Evolutionary conservation across 2,797 vertebrate genomes (phyloP), one percentile per base, ranked within the genome.

Genomic region (Enteromius argenteus): DNA sequence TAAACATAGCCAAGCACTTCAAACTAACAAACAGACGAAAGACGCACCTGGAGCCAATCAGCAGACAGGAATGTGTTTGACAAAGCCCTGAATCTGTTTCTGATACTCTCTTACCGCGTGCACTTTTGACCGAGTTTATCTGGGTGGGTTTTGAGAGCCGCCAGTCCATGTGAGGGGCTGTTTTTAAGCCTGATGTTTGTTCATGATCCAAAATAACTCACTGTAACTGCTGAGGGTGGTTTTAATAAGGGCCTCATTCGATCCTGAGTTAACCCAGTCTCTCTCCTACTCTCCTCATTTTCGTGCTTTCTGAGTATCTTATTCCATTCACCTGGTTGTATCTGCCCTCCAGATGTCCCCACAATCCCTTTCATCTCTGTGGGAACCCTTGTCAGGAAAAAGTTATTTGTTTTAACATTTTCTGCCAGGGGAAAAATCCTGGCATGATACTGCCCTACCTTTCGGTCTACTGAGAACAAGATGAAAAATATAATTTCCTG

Each of bases 401-500:
- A 84, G 78, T 83, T 91, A 86, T 89, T 91, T 90, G 86, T 87
- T 91, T 90, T 87, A 89, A 86, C 79, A 85, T 88, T 86, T 85
- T 83, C 74, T 75, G 66, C 75, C 77, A 85, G 35, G 81, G 68
- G 64, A 85, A 80, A 83, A 77, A 88, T 84, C 80, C 75, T 86
- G 81, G 75, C 73, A 85, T 84, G 81, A 74, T 68, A 80, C 79
- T 64, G 67, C 66, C 60, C 58, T 73, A 14, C 79, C 60, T 85
- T 68, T 85, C 78, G 76, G 85, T 81, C 80, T 84, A 30, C 35
- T 32, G 60, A 66, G 44, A 85, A 69, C 60, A 60, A 64, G 79
- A 62, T 80, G 69, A 76, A 86, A 85, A 83, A 72, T 56, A 81
- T 35, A 0, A 72, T 80, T 73, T 67, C 37, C 77, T 73, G 66